Base-by-base conservation (phyloP, 1,140 invertebrate species). In the Calosoma granatense region DNA sequence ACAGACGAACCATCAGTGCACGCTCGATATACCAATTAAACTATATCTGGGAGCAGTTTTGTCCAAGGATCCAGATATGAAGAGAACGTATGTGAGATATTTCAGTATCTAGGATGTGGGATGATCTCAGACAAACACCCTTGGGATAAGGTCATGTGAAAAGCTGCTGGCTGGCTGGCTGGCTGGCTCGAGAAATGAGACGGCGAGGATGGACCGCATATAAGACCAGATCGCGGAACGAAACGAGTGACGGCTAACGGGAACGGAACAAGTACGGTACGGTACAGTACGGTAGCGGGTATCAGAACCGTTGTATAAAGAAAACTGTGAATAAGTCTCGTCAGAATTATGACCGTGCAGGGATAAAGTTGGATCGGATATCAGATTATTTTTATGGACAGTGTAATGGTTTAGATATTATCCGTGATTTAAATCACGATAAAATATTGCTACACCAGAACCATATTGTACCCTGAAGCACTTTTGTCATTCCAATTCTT, bases 11-110 rank as follows among this genome's bases (percentile, higher is more conserved):
- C 41, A 17, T 47, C 17, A 47, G 15, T 47, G 41, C 41, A 47
- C 41, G 41, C 41, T 47, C 41, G 41, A 47, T 47, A 47, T 47
- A 47, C 41, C 41, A 47, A 47, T 47, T 47, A 47, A 47, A 47
- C 41, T 17, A 47, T 47, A 47, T 47, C 41, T 47, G 15, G 41
- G 17, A 47, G 41, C 41, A 47, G 41, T 47, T 47, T 17, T 17
- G 41, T 47, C 41, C 17, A 17, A 47, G 41, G 9, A 47, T 47
- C 41, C 41, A 17, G 41, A 47, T 17, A 47, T 47, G 9, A 47
- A 4, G 41, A 47, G 41, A 3, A 47, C 41, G 9, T 12, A 17
- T 17, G 17, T 17, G 3, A 6, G 41, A 47, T 17, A 47, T 4
- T 14, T 30, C 26, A 6, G 14, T 30, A 30, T 30, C 26, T 30